Evolutionary conservation across 1,140 invertebrate genomes (phyloP).

Genomic region (Apis dorsata): DNA sequence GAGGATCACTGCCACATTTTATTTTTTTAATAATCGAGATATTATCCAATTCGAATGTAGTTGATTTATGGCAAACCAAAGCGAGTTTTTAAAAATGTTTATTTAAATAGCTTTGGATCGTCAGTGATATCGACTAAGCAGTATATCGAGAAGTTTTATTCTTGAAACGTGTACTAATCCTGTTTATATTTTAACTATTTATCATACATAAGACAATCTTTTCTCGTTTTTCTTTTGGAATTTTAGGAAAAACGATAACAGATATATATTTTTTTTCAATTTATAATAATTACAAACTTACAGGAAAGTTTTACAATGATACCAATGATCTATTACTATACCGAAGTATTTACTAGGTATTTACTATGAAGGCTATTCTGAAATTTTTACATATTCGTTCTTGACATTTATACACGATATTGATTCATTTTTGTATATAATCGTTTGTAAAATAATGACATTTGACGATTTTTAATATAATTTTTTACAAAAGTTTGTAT

Average conservation of each 20-base stretch:
- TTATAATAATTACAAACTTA: conserved; percentile 15
- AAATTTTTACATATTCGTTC: conserved; percentile 16
- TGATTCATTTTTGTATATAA: conserved; percentile 15
- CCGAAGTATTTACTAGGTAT: conserved; percentile 21
- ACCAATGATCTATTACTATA: conserved; percentile 47
- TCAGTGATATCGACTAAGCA: not conserved
- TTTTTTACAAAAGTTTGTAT: not conserved
- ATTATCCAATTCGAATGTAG: not conserved
- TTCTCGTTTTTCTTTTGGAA: not conserved
- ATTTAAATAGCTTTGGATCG: not conserved
- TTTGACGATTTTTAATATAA: not conserved
- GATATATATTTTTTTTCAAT: not conserved
- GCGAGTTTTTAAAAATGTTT: not conserved
- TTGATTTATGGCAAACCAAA: conserved; percentile 8
- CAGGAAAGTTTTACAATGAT: conserved; percentile 26
- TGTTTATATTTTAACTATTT: conserved; percentile 45
- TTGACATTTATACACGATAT: not conserved
- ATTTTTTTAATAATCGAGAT: conserved; percentile 8
- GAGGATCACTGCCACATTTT: conserved; percentile 26
- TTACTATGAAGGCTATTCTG: conserved; percentile 25
- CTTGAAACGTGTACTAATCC: conserved; percentile 27
- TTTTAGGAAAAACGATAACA: not conserved
- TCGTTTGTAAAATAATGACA: not conserved
- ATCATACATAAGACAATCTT: conserved; percentile 32
- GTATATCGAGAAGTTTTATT: conserved; percentile 49